Evolutionary conservation across 2,888 invertebrate species (phyloP).

Genomic region (Acronicta alni): DNA sequence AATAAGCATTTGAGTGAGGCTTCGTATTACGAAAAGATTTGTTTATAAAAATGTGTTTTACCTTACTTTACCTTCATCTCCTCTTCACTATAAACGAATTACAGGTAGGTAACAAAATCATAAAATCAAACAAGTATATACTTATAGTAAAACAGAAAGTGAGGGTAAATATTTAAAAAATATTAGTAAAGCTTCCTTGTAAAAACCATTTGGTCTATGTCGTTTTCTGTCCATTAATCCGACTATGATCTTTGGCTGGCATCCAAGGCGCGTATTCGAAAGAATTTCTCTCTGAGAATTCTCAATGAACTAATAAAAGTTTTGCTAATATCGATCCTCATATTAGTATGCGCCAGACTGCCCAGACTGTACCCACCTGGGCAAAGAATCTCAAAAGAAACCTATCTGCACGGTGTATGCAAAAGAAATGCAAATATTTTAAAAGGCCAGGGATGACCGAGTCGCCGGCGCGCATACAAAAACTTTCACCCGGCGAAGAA

Average conservation of each 20-base stretch:
- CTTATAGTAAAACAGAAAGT: too few relatives aligned
- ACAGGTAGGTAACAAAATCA: neutral
- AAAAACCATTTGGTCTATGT: conserved; percentile 59
- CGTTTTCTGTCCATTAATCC: conserved; percentile 58
- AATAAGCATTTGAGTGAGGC: conserved; percentile 11
- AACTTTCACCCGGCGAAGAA: conserved; percentile 81
- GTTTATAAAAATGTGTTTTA: neutral
- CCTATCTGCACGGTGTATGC: conserved; percentile 68
- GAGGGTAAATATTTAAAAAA: neutral
- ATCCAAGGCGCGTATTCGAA: conserved; percentile 61
- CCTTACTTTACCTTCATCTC: neutral
- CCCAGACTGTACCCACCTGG: conserved; percentile 47
- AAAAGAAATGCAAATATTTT: conserved; percentile 84
- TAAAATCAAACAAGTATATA: neutral
- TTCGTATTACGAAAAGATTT: conserved; percentile 2
- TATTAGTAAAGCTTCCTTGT: conserved; percentile 38
- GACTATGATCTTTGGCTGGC: conserved; percentile 62
- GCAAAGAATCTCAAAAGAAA: conserved; percentile 67
- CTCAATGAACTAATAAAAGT: conserved; percentile 38
- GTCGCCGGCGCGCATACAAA: conserved; percentile 58
- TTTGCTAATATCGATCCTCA: conserved; percentile 33
- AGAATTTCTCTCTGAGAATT: conserved; percentile 48
- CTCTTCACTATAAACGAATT: neutral
- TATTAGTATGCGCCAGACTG: conserved; percentile 52
- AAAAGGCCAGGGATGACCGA: conserved; percentile 76